phyloP scores from a whole-genome alignment of 1,140 invertebrate species.

The Tetramorium simillimum region DNA sequence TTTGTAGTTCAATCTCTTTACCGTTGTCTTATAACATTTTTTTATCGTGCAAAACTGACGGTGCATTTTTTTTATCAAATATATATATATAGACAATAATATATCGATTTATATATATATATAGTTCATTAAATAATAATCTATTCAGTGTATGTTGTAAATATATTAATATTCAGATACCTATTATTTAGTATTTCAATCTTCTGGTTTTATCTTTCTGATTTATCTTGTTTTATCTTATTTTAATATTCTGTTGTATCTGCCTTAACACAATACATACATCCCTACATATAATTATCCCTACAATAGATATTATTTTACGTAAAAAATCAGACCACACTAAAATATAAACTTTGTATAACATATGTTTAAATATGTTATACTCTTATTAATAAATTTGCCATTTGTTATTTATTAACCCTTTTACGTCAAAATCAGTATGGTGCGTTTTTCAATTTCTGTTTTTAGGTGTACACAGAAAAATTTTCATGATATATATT shows the following conservation, averaged over 20 bases:
- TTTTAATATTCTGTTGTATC: slow-evolving; percentile 55
- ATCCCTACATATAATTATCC: slow-evolving; percentile 62
- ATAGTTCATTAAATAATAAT: slow-evolving; percentile 35
- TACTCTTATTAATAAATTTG: neutral
- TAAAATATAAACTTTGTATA: slow-evolving; percentile 13
- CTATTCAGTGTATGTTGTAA: neutral
- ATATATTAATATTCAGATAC: slow-evolving; percentile 24
- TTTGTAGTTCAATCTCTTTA: slow-evolving; percentile 79
- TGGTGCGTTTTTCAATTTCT: neutral
- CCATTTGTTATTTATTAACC: slow-evolving; percentile 23
- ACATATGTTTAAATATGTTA: too few relatives aligned
- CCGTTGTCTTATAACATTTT: neutral
- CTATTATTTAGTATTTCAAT: neutral
- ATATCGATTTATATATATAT: slow-evolving; percentile 1
- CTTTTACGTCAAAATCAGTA: slow-evolving; percentile 35
- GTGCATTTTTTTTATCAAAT: slow-evolving; percentile 31
- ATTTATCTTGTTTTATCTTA: too few relatives aligned
- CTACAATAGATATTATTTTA: slow-evolving; percentile 51
- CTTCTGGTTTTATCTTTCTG: slow-evolving; percentile 6
- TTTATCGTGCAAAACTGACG: slow-evolving; percentile 18
- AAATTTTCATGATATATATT: slow-evolving; percentile 20
- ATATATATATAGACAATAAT: neutral
- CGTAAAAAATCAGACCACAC: slow-evolving; percentile 36
- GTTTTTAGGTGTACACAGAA: slow-evolving; percentile 11
- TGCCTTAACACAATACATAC: slow-evolving; percentile 63